Conservation (phyloP, 2,888 invertebrate genomes). For the Epinotia nisella region DNA sequence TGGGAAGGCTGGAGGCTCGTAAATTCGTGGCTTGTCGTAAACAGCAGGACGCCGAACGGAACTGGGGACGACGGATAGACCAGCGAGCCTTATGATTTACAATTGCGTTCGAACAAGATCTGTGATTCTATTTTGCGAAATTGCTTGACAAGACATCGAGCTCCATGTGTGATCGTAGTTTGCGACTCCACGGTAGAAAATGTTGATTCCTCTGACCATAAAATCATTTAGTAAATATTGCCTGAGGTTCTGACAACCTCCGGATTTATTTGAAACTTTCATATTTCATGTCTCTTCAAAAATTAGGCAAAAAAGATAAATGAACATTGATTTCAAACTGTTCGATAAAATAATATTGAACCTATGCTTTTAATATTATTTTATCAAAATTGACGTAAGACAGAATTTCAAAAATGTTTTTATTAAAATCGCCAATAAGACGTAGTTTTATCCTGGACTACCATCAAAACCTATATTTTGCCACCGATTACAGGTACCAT, state of each 20-base stretch:
- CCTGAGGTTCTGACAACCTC: background rate
- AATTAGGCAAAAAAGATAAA: background rate
- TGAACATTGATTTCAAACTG: too few relatives aligned
- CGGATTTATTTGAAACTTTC: background rate
- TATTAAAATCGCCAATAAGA: too few relatives aligned
- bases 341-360: too few relatives aligned
- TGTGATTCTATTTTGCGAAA: constrained; percentile 45
- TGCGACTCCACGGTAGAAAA: background rate
- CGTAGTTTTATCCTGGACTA: too few relatives aligned
- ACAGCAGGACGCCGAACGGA: constrained; percentile 77
- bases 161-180: constrained; percentile 55
- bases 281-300: background rate
- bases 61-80: constrained; percentile 76
- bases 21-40: constrained; percentile 75
- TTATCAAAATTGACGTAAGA: too few relatives aligned
- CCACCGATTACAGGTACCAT: too few relatives aligned
- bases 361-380: too few relatives aligned
- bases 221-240: background rate
- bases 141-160: constrained; percentile 61
- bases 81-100: constrained; percentile 74
- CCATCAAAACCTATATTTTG: too few relatives aligned
- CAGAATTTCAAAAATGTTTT: too few relatives aligned
- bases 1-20: constrained; percentile 77
- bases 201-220: background rate
- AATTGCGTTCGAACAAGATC: constrained; percentile 50